Percentiles rank a stretch among this genome's conserved stretches.
Evolutionary conservation across 1,140 invertebrate species (phyloP).

Genomic region (Drosophila funebris): DNA sequence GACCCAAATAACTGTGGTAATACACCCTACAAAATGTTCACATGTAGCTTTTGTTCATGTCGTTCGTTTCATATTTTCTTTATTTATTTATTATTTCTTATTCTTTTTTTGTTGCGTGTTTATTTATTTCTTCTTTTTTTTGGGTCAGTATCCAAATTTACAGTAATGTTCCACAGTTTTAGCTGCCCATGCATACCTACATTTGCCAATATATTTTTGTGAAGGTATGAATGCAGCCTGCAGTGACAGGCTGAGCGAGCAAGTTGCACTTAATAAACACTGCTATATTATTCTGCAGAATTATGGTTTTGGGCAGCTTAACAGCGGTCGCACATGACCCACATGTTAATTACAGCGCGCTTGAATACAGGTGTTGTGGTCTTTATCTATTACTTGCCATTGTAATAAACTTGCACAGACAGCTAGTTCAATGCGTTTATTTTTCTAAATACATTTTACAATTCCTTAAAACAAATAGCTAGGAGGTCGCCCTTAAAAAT

Average conservation of each 20-base stretch:
- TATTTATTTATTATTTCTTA: neutral
- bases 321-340: slow-evolving; percentile 23
- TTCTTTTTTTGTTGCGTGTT: neutral
- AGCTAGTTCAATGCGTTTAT: no score
- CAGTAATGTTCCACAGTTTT: slow-evolving; percentile 9
- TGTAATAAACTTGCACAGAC: no score
- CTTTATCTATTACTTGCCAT: no score
- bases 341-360: slow-evolving; percentile 25
- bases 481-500: no score
- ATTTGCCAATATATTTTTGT: neutral
- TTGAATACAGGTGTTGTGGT: neutral
- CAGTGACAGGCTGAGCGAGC: no score
- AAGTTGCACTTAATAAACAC: slow-evolving; percentile 33
- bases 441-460: no score
- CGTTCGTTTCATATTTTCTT: slow-evolving; percentile 17
- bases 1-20: slow-evolving; percentile 82
- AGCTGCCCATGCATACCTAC: neutral
- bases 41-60: slow-evolving; percentile 65
- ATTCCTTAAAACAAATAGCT: no score
- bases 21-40: slow-evolving; percentile 59
- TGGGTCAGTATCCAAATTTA: slow-evolving; percentile 20
- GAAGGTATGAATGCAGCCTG: slow-evolving; percentile 21
- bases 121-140: slow-evolving; percentile 21
- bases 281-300: slow-evolving; percentile 23
- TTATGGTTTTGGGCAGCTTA: slow-evolving; percentile 23